A percentile compares a stretch with the other conserved stretches of the same genome.
phyloP scores from a whole-genome alignment of 1,140 invertebrate species.

The Trichomalopsis sarcophagae region DNA sequence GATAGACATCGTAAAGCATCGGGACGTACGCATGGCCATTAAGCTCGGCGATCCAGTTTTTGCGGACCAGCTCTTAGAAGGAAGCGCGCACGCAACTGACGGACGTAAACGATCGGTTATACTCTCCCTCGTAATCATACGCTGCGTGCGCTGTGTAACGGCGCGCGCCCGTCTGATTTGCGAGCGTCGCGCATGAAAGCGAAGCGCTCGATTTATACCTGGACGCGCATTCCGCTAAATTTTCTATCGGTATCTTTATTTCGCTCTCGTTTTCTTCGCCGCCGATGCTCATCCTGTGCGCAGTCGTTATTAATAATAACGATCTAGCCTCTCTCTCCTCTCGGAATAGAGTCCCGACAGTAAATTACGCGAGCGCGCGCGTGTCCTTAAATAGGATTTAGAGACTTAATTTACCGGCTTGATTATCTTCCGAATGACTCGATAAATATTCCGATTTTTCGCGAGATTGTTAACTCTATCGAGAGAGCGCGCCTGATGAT shows the following conservation, averaged over 20 bases:
- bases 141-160: background rate
- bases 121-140: conserved; percentile 7
- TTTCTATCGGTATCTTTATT: background rate
- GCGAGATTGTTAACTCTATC: background rate
- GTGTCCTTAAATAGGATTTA: background rate
- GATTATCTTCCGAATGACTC: background rate
- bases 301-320: background rate
- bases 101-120: conserved; percentile 21
- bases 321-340: background rate
- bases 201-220: background rate
- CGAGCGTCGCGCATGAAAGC: conserved; percentile 11
- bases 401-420: conserved; percentile 5
- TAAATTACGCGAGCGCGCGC: too few relatives aligned
- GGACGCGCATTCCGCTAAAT: background rate
- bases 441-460: background rate
- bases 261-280: background rate
- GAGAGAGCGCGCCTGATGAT: background rate
- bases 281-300: too few relatives aligned
- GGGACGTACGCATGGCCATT: background rate
- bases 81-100: conserved; percentile 2
- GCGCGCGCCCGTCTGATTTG: background rate
- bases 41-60: conserved; percentile 2
- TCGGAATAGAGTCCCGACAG: background rate
- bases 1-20: conserved; percentile 28
- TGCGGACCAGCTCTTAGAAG: background rate